phyloP scores from a whole-genome alignment of 1,140 invertebrate genomes.

The Portunus trituberculatus region DNA sequence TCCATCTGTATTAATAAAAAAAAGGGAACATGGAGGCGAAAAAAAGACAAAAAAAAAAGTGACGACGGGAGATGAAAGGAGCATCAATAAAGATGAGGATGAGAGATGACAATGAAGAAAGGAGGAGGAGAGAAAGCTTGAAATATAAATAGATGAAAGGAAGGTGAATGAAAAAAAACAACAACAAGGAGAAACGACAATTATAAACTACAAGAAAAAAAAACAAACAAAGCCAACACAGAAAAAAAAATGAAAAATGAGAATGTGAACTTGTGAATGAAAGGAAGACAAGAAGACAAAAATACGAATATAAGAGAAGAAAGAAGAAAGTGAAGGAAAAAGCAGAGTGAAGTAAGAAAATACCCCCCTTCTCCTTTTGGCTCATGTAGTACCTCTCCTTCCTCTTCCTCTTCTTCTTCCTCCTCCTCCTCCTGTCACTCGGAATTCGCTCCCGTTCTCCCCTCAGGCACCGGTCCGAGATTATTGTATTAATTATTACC shows the following conservation, averaged over 20 bases:
- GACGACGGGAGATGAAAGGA: background rate
- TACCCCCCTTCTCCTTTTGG: background rate
- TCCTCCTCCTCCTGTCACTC: background rate
- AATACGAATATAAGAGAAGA: background rate
- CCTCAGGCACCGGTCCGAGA: conserved; percentile 4
- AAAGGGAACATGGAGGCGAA: too few relatives aligned
- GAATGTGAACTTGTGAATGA: background rate
- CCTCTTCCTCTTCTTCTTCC: background rate
- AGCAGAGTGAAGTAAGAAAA: background rate
- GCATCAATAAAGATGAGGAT: background rate
- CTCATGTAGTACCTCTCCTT: background rate
- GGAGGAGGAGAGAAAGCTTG: background rate
- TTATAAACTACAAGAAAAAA: too few relatives aligned
- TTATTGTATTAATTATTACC: conserved; percentile 64
- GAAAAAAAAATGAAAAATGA: background rate
- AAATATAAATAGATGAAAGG: background rate
- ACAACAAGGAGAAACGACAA: too few relatives aligned
- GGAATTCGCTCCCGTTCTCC: background rate
- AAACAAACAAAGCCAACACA: too few relatives aligned
- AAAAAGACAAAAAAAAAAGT: too few relatives aligned
- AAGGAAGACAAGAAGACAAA: background rate
- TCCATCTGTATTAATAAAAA: too few relatives aligned
- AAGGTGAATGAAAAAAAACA: background rate
- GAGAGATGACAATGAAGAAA: background rate
- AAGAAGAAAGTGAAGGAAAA: background rate